Evolutionary conservation across 2,888 invertebrate genomes (phyloP), one percentile per base, ranked within the genome.

Genomic region (Leuctra nigra): DNA sequence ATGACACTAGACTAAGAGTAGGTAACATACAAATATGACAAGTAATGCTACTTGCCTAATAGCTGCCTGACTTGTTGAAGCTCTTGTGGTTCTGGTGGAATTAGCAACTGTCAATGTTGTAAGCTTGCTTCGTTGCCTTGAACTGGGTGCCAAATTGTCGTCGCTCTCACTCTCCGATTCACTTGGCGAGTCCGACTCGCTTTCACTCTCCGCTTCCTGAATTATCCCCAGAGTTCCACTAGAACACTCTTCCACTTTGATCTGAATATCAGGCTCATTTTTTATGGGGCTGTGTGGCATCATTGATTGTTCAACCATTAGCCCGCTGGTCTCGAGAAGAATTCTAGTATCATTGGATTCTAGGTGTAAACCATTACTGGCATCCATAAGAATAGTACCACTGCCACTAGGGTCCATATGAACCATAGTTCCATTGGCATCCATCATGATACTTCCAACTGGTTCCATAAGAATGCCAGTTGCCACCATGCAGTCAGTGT

Each of bases 151-250:
- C 20, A 22, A 52, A 23, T 54, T 54, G 41, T 56, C 58, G 48
- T 53, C 50, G 52, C 59, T 50, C 35, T 63, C 53, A 68, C 62
- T 60, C 67, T 63, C 61, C 63, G 64, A 56, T 67, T 69, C 60
- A 68, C 67, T 39, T 67, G 66, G 59, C 66, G 68, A 50, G 68
- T 68, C 50, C 68, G 58, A 57, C 20, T 61, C 61, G 16, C 47
- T 54, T 7, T 60, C 61, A 47, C 55, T 59, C 29, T 60, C 59
- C 3, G 36, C 38, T 13, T 53, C 52, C 24, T 48, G 35, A 4
- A 23, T 11, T 22, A 22, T 18, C 22, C 7, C 9, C n/a, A 23
- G 2, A n/a, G n/a, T n/a, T n/a, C n/a, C n/a, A 41, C 25, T 55
- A 4, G 25, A 20, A 16, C 38, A 36, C 16, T 58, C 61, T 52